Conservation (phyloP, 2,888 invertebrate species). For the Xestoiulus laeticollis region DNA sequence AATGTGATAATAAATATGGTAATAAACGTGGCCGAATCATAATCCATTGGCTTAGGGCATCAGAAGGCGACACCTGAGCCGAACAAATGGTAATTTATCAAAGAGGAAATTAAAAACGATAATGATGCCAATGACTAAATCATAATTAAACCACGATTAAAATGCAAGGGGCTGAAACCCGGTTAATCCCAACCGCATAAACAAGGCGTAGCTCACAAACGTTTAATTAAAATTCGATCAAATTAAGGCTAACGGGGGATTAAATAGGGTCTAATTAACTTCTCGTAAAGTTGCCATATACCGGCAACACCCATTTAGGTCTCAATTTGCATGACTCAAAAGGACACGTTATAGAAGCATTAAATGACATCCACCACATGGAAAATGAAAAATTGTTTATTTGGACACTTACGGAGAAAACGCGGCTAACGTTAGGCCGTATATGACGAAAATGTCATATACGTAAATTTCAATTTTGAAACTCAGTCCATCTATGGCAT, state of each 20-base stretch:
- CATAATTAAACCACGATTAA: neutral
- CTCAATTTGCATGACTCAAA: neutral
- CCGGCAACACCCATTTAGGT: neutral
- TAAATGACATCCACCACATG: too few relatives aligned
- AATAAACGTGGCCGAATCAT: neutral
- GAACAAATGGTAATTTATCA: neutral
- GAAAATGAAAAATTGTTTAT: too few relatives aligned
- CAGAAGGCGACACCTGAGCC: neutral
- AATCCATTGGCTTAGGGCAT: neutral
- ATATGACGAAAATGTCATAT: too few relatives aligned
- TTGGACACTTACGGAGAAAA: too few relatives aligned
- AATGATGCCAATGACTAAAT: neutral
- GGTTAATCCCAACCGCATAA: neutral
- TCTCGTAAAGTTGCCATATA: neutral
- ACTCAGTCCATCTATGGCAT: too few relatives aligned
- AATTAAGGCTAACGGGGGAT: conserved; percentile 2
- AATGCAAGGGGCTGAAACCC: neutral
- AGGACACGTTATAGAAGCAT: too few relatives aligned
- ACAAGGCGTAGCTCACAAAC: neutral
- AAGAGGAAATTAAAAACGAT: neutral
- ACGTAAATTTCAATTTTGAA: too few relatives aligned
- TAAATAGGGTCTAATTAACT: neutral
- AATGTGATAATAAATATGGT: neutral
- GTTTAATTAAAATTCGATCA: neutral
- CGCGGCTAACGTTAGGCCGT: too few relatives aligned